phyloP scores from a whole-genome alignment of 1,140 invertebrate species.

The Rhysida immarginata region DNA sequence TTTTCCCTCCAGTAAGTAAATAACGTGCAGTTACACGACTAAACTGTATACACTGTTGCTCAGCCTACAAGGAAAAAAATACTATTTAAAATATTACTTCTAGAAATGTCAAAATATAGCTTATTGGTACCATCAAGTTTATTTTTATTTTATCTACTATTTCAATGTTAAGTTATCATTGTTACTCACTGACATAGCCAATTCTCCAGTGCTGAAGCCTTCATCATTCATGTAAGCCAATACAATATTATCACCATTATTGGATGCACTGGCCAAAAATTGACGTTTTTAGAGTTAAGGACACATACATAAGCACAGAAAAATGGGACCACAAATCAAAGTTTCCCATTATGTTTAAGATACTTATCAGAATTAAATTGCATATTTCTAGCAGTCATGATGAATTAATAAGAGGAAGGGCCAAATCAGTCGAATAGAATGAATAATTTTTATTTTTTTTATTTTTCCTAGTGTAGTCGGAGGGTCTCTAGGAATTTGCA shows the following conservation, averaged over 20 bases:
- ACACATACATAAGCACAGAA: too few relatives aligned
- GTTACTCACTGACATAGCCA: neutral
- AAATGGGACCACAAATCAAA: too few relatives aligned
- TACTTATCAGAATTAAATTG: too few relatives aligned
- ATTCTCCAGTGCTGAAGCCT: neutral
- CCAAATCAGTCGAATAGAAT: too few relatives aligned
- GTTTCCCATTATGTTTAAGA: too few relatives aligned
- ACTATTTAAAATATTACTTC: neutral
- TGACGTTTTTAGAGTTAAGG: neutral
- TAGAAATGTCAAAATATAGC: neutral
- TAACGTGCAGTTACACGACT: neutral
- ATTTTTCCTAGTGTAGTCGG: too few relatives aligned
- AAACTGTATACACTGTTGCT: neutral
- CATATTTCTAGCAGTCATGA: too few relatives aligned
- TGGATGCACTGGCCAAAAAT: neutral
- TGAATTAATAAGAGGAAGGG: too few relatives aligned
- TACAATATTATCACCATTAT: neutral
- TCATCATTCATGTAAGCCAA: neutral
- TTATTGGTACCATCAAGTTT: too few relatives aligned
- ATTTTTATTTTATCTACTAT: too few relatives aligned
- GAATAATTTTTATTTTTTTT: too few relatives aligned
- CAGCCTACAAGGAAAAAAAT: neutral
- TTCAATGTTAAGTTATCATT: neutral
- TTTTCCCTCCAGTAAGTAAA: neutral
- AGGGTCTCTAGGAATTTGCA: too few relatives aligned